phyloP scores from a whole-genome alignment of 2,888 invertebrate species.

The Oscheius sp. region DNA sequence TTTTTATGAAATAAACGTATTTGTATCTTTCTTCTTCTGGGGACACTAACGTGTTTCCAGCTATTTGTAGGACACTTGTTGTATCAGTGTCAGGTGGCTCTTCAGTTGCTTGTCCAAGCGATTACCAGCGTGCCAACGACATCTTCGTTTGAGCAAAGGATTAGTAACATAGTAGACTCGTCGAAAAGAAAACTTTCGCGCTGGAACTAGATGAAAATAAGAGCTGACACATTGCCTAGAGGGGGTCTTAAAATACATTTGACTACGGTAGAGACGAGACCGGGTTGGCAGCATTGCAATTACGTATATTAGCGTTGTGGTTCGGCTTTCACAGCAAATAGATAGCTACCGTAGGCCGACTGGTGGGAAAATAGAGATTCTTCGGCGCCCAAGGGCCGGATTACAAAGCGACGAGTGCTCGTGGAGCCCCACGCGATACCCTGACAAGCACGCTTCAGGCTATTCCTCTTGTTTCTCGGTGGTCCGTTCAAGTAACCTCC shows the following conservation, averaged over 20 bases:
- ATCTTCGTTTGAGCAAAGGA: slow-evolving; percentile 33
- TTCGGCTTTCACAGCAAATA: slow-evolving; percentile 41
- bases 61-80: slow-evolving; percentile 33
- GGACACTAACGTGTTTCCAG: slow-evolving; percentile 13
- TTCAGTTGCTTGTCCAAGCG: slow-evolving; percentile 38
- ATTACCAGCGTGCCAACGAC: slow-evolving; percentile 36
- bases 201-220: background rate
- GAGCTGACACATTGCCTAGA: background rate
- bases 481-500: background rate
- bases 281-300: slow-evolving; percentile 37
- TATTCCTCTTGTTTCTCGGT: background rate
- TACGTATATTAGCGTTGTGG: slow-evolving; percentile 39
- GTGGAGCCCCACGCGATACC: slow-evolving; percentile 38
- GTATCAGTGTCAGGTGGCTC: slow-evolving; percentile 38
- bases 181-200: slow-evolving; percentile 24
- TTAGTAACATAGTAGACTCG: slow-evolving; percentile 36
- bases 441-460: slow-evolving; percentile 25
- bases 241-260: slow-evolving; percentile 1
- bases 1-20: slow-evolving; percentile 26
- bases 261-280: slow-evolving; percentile 37
- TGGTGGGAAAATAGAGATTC: slow-evolving; percentile 37
- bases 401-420: slow-evolving; percentile 35
- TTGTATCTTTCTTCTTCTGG: background rate
- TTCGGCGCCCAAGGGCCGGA: slow-evolving; percentile 33
- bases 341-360: slow-evolving; percentile 32